Percentiles rank a stretch among this genome's conserved stretches.
These are phyloP conservation scores for Takifugu flavidus DNA, from an alignment of 2,113 vertebrate species.

Conservation along the genomic window DNA sequence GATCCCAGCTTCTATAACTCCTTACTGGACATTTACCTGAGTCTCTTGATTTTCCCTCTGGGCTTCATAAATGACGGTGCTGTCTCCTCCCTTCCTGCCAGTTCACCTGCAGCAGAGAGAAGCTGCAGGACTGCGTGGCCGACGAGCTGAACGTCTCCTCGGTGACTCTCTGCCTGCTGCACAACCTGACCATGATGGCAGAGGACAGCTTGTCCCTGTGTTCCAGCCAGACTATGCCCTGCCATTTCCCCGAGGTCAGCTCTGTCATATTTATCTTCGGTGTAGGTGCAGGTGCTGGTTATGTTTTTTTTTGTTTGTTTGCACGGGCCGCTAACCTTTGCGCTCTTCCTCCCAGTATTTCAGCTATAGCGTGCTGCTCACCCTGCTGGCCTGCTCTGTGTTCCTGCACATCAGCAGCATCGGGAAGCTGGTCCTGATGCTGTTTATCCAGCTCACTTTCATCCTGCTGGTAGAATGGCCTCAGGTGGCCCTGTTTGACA, in stretches of 20 bases:
- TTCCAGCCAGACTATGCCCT: constrained; percentile 72
- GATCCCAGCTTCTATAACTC: background rate
- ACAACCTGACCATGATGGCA: constrained; percentile 79
- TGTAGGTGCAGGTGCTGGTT: background rate
- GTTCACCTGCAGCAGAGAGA: constrained; percentile 86
- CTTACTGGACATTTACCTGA: background rate
- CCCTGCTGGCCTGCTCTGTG: constrained; percentile 92
- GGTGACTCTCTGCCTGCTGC: constrained; percentile 81
- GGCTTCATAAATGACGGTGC: constrained; percentile 6
- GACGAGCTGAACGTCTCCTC: constrained; percentile 74
- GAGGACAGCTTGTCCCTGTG: constrained; percentile 76
- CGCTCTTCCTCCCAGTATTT: constrained; percentile 82
- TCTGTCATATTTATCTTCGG: constrained; percentile 12
- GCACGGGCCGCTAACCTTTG: constrained; percentile 4
- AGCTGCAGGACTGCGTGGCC: constrained; percentile 77
- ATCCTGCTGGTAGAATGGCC: constrained; percentile 89
- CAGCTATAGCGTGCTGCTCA: constrained; percentile 88
- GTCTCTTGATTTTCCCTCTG: background rate
- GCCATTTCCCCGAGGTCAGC: constrained; percentile 91
- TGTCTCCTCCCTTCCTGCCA: constrained; percentile 42
- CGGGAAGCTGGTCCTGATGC: constrained; percentile 89
- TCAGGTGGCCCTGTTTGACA: constrained; percentile 87
- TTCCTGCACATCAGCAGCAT: constrained; percentile 98
- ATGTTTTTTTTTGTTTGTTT: background rate
- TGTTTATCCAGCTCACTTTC: constrained; percentile 85